Conservation (phyloP, 2,888 invertebrate species). For the Hydrotaea diabolus region DNA sequence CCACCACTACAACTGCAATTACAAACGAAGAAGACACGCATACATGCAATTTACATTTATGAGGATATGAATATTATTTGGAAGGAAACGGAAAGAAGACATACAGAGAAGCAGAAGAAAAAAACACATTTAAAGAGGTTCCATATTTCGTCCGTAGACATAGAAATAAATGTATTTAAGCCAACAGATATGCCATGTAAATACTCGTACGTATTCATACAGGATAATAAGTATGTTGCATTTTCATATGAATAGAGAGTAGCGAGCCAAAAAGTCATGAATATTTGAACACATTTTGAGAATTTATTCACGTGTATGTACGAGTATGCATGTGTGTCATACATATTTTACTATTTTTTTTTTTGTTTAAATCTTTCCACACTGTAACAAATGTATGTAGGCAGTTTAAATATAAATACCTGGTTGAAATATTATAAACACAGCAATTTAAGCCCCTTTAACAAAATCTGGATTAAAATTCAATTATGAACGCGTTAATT, state of each 20-base stretch:
- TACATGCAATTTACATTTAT: not conserved
- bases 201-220: not conserved
- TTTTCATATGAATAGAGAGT: not conserved
- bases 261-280: not conserved
- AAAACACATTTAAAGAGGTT: not conserved
- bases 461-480: conserved; percentile 32
- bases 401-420: too few relatives aligned
- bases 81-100: not conserved
- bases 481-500: conserved; percentile 49
- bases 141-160: too few relatives aligned
- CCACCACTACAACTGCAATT: not conserved
- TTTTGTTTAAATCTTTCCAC: not conserved
- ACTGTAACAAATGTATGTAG: too few relatives aligned
- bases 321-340: too few relatives aligned
- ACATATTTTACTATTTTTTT: not conserved
- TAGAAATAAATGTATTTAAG: too few relatives aligned
- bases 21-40: not conserved
- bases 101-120: too few relatives aligned
- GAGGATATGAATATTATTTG: not conserved
- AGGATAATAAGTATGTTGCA: not conserved
- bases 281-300: not conserved
- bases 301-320: not conserved
- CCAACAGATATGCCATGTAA: not conserved
- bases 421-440: not conserved
- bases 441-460: not conserved